Evolutionary conservation across 2,113 vertebrate genomes (phyloP).

Genomic region (Diadophis punctatus): DNA sequence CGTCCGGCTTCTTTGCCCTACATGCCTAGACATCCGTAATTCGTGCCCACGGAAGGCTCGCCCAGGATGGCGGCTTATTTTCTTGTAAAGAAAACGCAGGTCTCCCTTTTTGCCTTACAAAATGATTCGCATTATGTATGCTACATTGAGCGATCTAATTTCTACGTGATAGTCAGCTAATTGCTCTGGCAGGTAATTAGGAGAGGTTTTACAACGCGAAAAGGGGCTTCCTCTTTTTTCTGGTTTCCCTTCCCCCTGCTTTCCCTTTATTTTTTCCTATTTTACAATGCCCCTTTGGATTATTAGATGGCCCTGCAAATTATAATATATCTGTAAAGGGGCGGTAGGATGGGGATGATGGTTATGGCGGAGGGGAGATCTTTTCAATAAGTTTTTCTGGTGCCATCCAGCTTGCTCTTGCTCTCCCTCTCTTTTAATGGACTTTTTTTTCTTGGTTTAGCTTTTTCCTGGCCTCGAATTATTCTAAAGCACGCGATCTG

Average conservation of each 20-base stretch:
- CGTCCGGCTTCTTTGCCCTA: constrained; percentile 72
- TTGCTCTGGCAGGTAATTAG: constrained; percentile 93
- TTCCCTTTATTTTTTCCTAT: neutral
- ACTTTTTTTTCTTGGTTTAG: constrained; percentile 20
- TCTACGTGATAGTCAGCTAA: constrained; percentile 91
- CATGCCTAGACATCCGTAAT: constrained; percentile 75
- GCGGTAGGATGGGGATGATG: constrained; percentile 27
- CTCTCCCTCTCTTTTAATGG: neutral
- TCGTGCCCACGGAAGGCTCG: constrained; percentile 71
- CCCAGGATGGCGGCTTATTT: constrained; percentile 80
- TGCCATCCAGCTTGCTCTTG: constrained; percentile 63
- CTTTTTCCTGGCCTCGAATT: constrained; percentile 75
- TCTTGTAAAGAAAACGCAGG: constrained; percentile 81
- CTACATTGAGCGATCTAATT: constrained; percentile 91
- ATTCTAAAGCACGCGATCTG: constrained; percentile 92
- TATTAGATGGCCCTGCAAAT: constrained; percentile 86
- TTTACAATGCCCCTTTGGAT: constrained; percentile 76
- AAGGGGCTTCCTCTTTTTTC: constrained; percentile 52
- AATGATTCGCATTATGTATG: constrained; percentile 89
- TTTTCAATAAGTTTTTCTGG: constrained; percentile 75
- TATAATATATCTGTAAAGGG: constrained; percentile 77
- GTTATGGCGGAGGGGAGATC: constrained; percentile 24
- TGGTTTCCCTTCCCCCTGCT: neutral
- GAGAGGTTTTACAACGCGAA: constrained; percentile 76
- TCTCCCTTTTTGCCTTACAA: constrained; percentile 82